Base-by-base conservation (phyloP, 2,888 invertebrate species). In the Ennomos quercinarius region DNA sequence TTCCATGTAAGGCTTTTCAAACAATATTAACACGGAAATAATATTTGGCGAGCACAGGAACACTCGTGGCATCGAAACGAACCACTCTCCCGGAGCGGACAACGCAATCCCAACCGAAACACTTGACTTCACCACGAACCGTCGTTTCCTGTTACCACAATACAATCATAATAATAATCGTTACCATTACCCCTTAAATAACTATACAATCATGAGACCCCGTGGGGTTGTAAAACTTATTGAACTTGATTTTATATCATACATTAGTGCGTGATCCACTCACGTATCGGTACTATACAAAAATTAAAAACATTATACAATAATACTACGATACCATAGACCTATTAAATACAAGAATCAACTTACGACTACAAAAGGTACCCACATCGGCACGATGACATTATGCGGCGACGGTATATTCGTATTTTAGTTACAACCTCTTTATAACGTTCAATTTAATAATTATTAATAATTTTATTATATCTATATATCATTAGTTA, bases 271-370 rank as follows among this genome's bases (percentile, higher is more conserved):
- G 80, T 78, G 77, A 76, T 73, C 71, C 71, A 68, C 66, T 76
- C 88, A 79, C 87, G 77, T 77, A 72, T 82, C 78, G 75, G 86
- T 88, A 89, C 91, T 91, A 91, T 92, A 92, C 91, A 91, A 91
- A 92, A 91, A 91, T 89, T 91, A 91, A 91, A 91, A 91, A 91
- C 89, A 85, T 90, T 89, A 85, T 88, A 89, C 86, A 87, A 77
- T 88, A 86, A 81, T 83, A 80, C 90, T 91, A 91, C 86, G 68
- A 82, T 90, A 89, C 85, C 81, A 87, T 90, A 90, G 81, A 87
- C 73, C 91, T 91, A 89, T 77, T 83, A 87, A 84, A 82, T 91
- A 92, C 88, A 89, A 88, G 90, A 90, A 86, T 86, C 83, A 81
- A 87, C 89, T 91, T 91, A 91, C 81, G 61, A 74, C 87, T 90